Conservation (phyloP, 2,888 invertebrate genomes). For the Andrena haemorrhoa region DNA sequence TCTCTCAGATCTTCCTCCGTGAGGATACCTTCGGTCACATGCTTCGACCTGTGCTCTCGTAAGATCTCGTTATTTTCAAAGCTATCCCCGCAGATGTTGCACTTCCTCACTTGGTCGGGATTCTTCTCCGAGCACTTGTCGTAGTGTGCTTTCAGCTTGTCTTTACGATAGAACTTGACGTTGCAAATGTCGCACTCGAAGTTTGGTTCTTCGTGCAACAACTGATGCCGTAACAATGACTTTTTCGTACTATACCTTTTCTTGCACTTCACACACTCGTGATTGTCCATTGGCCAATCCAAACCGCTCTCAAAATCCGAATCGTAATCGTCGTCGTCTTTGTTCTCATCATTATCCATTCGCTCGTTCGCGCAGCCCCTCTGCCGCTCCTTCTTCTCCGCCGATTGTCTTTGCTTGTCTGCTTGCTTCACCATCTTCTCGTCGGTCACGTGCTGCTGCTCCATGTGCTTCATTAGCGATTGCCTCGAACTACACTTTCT, state of each 20-base stretch:
- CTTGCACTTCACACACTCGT: constrained; percentile 82
- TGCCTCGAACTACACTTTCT: constrained; percentile 80
- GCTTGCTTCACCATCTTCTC: constrained; percentile 65
- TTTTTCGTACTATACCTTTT: constrained; percentile 83
- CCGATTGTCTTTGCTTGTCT: constrained; percentile 49
- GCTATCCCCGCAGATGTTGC: constrained; percentile 83
- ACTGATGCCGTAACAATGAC: constrained; percentile 81
- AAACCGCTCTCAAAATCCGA: constrained; percentile 82
- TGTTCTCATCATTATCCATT: constrained; percentile 57
- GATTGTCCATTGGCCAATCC: constrained; percentile 83
- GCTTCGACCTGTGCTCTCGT: constrained; percentile 81
- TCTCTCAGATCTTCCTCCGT: constrained; percentile 83
- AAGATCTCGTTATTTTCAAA: constrained; percentile 83
- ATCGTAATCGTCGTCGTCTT: constrained; percentile 79
- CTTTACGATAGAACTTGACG: constrained; percentile 83
- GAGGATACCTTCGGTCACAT: constrained; percentile 82
- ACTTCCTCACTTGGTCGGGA: constrained; percentile 83
- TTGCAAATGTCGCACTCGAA: constrained; percentile 84
- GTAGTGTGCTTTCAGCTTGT: constrained; percentile 83
- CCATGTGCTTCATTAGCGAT: constrained; percentile 81
- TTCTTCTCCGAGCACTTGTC: constrained; percentile 84
- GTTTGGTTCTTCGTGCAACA: constrained; percentile 83
- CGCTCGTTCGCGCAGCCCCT: constrained; percentile 44
- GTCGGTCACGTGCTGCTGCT: constrained; percentile 79
- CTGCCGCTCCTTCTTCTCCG: constrained; percentile 58